Evolutionary conservation across 2,888 invertebrate species (phyloP).

Genomic region (Agrochola lota): DNA sequence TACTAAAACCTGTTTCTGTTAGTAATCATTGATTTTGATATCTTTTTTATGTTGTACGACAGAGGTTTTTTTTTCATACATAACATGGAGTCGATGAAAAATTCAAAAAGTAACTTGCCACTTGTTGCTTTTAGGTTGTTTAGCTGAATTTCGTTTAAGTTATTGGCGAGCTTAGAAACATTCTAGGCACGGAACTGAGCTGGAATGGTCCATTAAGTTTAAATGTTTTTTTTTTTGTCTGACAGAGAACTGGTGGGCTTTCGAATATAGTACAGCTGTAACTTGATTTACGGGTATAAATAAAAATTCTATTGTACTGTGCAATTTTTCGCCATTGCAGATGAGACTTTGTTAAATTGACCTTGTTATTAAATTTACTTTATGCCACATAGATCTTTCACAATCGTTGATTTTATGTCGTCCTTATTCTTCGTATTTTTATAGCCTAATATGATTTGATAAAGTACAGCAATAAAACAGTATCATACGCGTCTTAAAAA

Average conservation of each 20-base stretch:
- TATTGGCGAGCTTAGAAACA: conserved; percentile 55
- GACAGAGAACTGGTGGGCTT: conserved; percentile 30
- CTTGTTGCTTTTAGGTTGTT: conserved; percentile 51
- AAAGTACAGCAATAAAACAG: conserved; percentile 51
- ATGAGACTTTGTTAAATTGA: conserved; percentile 22
- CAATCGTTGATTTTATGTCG: conserved; percentile 29
- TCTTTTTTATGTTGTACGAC: conserved; percentile 50
- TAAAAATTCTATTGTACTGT: conserved; percentile 28
- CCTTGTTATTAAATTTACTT: conserved; percentile 26
- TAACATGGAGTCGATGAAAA: background rate
- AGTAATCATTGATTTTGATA: conserved; percentile 74
- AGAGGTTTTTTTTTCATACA: conserved; percentile 37
- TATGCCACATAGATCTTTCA: conserved; percentile 8
- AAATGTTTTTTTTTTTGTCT: conserved; percentile 39
- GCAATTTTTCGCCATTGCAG: conserved; percentile 12
- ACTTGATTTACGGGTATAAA: conserved; percentile 54
- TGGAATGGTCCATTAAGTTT: conserved; percentile 60
- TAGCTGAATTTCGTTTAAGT: conserved; percentile 32
- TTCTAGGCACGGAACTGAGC: conserved; percentile 60
- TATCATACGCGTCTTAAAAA: conserved; percentile 14
- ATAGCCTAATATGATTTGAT: conserved; percentile 36
- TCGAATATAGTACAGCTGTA: conserved; percentile 41
- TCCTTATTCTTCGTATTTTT: conserved; percentile 39
- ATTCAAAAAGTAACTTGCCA: conserved; percentile 14
- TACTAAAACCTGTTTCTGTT: conserved; percentile 76